Percentiles rank a stretch among this genome's conserved stretches.
Conservation (phyloP, 2,113 vertebrate genomes). For the Gorsachius goisagi region DNA sequence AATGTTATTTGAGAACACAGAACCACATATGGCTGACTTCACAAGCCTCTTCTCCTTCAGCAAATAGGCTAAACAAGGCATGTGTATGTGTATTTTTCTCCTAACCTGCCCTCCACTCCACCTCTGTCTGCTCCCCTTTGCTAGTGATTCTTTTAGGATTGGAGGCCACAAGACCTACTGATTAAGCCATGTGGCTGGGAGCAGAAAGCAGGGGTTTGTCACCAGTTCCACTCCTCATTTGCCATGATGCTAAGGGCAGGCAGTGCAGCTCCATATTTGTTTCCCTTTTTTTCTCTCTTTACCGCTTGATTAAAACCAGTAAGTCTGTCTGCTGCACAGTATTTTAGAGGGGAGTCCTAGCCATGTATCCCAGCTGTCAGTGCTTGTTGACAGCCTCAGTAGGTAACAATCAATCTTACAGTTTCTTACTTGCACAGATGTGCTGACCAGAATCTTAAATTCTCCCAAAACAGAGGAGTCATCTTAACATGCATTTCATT, state of each 20-base stretch:
- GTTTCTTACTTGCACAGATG: neutral
- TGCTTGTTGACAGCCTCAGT: neutral
- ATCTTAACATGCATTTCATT: neutral
- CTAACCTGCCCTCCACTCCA: neutral
- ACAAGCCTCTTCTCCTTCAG: neutral
- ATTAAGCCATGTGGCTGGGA: neutral
- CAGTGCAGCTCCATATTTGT: neutral
- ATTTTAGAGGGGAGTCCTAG: neutral
- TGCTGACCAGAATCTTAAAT: neutral
- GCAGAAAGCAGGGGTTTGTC: neutral
- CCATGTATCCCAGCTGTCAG: neutral
- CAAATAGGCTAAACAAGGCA: neutral
- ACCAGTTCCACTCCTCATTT: neutral
- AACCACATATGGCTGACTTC: neutral
- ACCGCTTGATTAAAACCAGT: neutral
- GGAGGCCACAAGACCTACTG: neutral
- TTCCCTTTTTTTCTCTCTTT: neutral
- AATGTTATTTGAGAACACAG: neutral
- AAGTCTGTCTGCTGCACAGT: neutral
- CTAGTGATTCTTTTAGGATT: neutral
- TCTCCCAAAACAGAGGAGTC: neutral
- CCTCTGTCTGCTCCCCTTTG: neutral
- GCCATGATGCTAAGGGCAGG: neutral
- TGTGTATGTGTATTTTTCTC: rapidly evolving
- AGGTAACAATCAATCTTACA: neutral